Conservation (phyloP, 2,797 vertebrate species). For the Acipenser ruthenus region DNA sequence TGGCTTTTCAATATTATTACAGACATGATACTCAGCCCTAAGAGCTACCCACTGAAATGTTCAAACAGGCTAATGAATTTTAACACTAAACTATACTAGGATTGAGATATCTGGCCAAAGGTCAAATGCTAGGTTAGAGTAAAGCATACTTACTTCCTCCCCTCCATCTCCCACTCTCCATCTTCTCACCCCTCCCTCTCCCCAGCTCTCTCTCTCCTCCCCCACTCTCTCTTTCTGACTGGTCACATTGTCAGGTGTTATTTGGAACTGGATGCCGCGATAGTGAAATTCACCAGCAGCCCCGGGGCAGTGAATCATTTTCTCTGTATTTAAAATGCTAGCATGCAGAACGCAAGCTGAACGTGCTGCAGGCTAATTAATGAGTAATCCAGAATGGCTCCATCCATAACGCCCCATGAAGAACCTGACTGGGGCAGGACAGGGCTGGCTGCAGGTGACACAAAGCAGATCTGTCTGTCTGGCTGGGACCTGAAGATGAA, state of each 20-base stretch:
- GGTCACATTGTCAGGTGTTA: constrained; percentile 60
- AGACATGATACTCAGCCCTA: constrained; percentile 20
- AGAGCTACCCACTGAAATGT: constrained; percentile 63
- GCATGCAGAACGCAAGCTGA: constrained; percentile 49
- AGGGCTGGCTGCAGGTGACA: not conserved
- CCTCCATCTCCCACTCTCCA: constrained; percentile 1
- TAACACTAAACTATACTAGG: constrained; percentile 41
- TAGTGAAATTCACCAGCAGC: constrained; percentile 73
- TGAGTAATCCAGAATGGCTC: constrained; percentile 63
- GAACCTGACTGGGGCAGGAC: not conserved
- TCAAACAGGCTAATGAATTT: constrained; percentile 66
- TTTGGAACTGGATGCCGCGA: constrained; percentile 73
- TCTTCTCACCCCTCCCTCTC: not conserved
- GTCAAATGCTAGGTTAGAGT: constrained; percentile 46
- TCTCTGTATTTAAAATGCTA: constrained; percentile 64
- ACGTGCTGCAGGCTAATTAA: constrained; percentile 70
- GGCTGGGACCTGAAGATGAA: not conserved
- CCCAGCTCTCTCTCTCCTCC: constrained; percentile 20
- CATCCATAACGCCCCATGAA: constrained; percentile 38
- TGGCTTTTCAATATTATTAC: too few species aligned
- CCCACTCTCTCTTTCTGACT: constrained; percentile 23
- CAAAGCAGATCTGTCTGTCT: not conserved
- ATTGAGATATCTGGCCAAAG: constrained; percentile 58
- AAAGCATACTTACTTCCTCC: constrained; percentile 6
- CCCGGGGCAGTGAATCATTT: constrained; percentile 69